Conservation (phyloP, 1,140 invertebrate genomes). For the Hypsibius dujardini region DNA sequence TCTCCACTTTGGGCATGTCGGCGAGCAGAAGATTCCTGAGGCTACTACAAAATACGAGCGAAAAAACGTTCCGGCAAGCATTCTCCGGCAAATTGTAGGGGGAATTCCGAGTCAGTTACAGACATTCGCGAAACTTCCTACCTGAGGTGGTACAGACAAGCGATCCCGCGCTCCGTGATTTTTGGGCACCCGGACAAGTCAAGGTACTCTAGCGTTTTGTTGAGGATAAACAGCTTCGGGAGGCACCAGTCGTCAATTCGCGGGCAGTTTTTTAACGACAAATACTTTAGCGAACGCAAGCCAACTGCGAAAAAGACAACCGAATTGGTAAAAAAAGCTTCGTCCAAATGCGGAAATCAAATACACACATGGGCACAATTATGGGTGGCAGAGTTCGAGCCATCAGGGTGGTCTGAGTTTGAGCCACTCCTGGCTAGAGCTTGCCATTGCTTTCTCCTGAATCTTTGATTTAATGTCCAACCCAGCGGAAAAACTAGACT, state of each 20-base stretch:
- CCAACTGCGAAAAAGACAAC: slow-evolving; percentile 31
- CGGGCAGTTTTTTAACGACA: slow-evolving; percentile 44
- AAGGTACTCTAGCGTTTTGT: slow-evolving; percentile 45
- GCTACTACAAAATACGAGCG: slow-evolving; percentile 22
- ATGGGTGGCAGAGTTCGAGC: no score
- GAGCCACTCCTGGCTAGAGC: no score
- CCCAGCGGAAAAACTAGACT: no score
- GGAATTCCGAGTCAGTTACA: slow-evolving; percentile 22
- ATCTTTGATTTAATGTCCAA: no score
- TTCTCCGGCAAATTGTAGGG: not conserved
- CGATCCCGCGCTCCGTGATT: slow-evolving; percentile 46
- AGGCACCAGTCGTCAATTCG: slow-evolving; percentile 58
- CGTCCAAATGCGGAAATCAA: no score
- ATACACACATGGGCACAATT: no score
- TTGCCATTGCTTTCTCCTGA: no score
- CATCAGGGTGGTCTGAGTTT: no score
- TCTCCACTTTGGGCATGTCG: slow-evolving; percentile 23
- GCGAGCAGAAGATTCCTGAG: slow-evolving; percentile 24
- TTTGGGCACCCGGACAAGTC: slow-evolving; percentile 50
- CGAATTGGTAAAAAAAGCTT: slow-evolving; percentile 24
- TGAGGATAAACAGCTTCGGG: slow-evolving; percentile 44
- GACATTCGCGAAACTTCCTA: no score
- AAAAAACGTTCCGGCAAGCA: slow-evolving; percentile 19
- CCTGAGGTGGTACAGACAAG: slow-evolving; percentile 36
- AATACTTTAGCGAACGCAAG: slow-evolving; percentile 42